These are phyloP conservation scores for Anoura caudifer DNA, from an alignment of 2,113 vertebrate species.

Conservation along the genomic window DNA sequence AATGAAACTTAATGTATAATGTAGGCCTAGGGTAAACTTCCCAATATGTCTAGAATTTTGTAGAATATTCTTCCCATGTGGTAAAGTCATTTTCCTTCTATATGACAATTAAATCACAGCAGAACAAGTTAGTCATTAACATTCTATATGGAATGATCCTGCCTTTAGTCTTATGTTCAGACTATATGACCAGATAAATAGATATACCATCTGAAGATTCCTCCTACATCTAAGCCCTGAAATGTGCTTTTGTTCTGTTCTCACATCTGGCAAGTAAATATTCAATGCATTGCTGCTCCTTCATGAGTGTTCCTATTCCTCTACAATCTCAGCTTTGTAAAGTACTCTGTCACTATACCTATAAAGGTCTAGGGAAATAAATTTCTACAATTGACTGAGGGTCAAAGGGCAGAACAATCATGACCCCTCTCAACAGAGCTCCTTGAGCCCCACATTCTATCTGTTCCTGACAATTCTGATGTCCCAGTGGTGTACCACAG, in stretches of 20 bases:
- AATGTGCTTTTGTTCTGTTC: not conserved
- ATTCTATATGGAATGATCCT: not conserved
- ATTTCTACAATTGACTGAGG: not conserved
- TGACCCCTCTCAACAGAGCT: not conserved
- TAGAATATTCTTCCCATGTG: not conserved
- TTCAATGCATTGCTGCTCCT: not conserved
- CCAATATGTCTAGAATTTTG: not conserved
- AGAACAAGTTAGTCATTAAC: not conserved
- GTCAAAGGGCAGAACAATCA: not conserved
- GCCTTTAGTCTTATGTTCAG: not conserved
- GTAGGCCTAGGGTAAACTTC: not conserved
- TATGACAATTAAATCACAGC: not conserved
- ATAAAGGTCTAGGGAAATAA: not conserved
- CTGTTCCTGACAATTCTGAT: not conserved
- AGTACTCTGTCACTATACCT: not conserved
- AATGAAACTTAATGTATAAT: constrained; percentile 31
- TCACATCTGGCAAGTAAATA: not conserved
- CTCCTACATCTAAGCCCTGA: not conserved
- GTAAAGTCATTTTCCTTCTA: not conserved
- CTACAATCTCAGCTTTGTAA: not conserved
- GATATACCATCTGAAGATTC: not conserved
- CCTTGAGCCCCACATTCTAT: not conserved
- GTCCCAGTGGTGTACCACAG: not conserved
- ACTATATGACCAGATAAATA: not conserved
- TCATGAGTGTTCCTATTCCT: not conserved